Conservation (phyloP, 2,113 vertebrate genomes). For the Symphodus melops region DNA sequence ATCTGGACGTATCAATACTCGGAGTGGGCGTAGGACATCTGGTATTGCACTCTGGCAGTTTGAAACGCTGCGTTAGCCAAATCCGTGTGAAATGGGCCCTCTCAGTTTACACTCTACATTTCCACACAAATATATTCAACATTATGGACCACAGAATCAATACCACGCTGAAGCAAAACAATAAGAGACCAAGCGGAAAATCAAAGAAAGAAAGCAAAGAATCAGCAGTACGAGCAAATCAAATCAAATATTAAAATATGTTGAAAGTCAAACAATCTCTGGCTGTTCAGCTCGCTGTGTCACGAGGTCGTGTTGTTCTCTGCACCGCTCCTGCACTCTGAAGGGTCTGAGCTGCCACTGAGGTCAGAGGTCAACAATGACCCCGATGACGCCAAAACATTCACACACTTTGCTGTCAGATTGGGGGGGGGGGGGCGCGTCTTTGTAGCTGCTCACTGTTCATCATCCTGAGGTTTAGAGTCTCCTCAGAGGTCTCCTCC, state of each 20-base stretch:
- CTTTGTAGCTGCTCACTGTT: no score
- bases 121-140: constrained; percentile 39
- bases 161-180: constrained; percentile 34
- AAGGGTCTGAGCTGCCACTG: no score
- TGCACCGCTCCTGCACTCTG: no score
- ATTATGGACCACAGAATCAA: constrained; percentile 43
- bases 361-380: no score
- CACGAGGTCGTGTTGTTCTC: no score
- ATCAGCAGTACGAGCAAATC: constrained; percentile 15
- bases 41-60: constrained; percentile 68
- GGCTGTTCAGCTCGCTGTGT: neutral
- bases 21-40: constrained; percentile 60
- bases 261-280: neutral
- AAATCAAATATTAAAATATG: neutral
- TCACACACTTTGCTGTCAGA: no score
- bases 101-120: constrained; percentile 64
- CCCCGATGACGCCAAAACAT: no score
- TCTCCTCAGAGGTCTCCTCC: no score
- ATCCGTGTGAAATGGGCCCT: constrained; percentile 66
- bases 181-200: neutral
- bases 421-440: no score
- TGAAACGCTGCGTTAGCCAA: constrained; percentile 72
- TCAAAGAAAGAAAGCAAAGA: constrained; percentile 1
- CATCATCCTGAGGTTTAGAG: no score
- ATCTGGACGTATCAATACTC: constrained; percentile 49